Conservation (phyloP, 2,113 vertebrate species). For the Empidonax traillii region DNA sequence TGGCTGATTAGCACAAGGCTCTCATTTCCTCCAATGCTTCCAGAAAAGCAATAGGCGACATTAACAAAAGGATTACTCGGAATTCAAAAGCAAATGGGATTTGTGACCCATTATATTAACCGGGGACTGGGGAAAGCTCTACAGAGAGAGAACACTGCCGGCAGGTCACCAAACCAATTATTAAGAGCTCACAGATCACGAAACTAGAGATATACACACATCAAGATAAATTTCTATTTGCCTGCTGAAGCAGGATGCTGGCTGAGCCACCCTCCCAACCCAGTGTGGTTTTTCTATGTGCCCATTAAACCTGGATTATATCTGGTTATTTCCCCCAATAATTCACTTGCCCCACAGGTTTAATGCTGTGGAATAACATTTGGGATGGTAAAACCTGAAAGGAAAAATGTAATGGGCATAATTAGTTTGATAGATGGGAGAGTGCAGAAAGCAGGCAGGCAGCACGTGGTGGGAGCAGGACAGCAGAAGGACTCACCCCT, state of each 20-base stretch:
- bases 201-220: slow-evolving; percentile 42
- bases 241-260: not conserved
- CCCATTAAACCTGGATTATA: slow-evolving; percentile 43
- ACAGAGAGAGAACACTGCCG: not conserved
- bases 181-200: slow-evolving; percentile 58
- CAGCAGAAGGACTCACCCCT: not conserved
- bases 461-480: not conserved
- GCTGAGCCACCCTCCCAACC: not conserved
- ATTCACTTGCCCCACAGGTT: slow-evolving; percentile 31
- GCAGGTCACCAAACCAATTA: slow-evolving; percentile 67
- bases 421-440: slow-evolving; percentile 50
- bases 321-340: slow-evolving; percentile 3
- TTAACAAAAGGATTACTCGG: slow-evolving; percentile 32
- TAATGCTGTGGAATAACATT: slow-evolving; percentile 2
- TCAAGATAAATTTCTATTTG: slow-evolving; percentile 54
- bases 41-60: not conserved
- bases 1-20: slow-evolving; percentile 12
- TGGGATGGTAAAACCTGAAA: slow-evolving; percentile 50
- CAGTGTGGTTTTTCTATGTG: not conserved
- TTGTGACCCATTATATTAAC: slow-evolving; percentile 55
- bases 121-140: slow-evolving; percentile 8
- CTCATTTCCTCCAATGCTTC: not conserved
- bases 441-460: not conserved
- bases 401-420: slow-evolving; percentile 30
- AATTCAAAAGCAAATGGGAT: slow-evolving; percentile 50